Percentiles rank a stretch among this genome's conserved stretches.
Evolutionary conservation across 2,113 vertebrate species (phyloP).

Genomic region (Mesoclemmys tuberculata): DNA sequence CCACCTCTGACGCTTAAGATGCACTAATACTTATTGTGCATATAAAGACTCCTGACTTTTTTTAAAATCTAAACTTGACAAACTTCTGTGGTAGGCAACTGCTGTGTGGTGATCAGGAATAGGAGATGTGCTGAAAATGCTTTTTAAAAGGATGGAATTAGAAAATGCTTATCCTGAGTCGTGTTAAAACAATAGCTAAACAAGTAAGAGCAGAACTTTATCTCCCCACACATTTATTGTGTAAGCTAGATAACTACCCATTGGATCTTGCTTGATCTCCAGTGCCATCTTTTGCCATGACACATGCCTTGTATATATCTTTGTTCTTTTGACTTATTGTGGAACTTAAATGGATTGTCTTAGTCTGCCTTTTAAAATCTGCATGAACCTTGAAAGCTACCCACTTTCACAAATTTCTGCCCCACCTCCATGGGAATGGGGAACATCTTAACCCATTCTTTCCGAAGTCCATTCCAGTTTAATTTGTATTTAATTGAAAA

Average conservation of each 20-base stretch:
- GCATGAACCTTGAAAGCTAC: neutral
- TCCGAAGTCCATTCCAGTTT: neutral
- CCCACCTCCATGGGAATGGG: neutral
- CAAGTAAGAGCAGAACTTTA: neutral
- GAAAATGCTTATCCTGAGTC: neutral
- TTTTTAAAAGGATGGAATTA: neutral
- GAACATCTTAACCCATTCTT: neutral
- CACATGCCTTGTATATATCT: fast-evolving
- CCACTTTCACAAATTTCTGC: neutral
- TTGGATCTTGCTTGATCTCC: neutral
- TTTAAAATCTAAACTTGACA: neutral
- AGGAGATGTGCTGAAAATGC: neutral
- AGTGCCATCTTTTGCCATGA: fast-evolving
- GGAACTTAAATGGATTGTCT: fast-evolving
- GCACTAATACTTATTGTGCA: fast-evolving
- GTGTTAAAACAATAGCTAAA: neutral
- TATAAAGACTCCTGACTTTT: neutral
- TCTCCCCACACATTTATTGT: neutral
- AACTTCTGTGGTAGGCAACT: neutral
- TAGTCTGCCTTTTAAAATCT: neutral
- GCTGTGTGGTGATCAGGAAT: neutral
- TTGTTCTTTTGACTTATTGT: neutral
- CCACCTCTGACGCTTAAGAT: neutral
- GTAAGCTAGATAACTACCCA: neutral
- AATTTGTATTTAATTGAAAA: neutral